Evolutionary conservation across 2,888 invertebrate genomes (phyloP).

Genomic region (Xylota segnis): DNA sequence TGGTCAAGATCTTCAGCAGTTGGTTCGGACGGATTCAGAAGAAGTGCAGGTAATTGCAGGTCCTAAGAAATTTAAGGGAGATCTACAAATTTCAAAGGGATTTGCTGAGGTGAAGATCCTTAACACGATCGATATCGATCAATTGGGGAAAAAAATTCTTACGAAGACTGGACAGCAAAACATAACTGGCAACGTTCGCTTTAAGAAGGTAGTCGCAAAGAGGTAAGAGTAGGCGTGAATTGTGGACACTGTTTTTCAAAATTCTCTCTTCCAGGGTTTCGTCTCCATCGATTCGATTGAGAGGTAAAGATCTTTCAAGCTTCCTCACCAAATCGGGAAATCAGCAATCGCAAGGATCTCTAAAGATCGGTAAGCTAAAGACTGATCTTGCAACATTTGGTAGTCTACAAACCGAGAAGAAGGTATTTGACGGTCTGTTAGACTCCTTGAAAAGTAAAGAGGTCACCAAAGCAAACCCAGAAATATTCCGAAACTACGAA

Average conservation of each 20-base stretch:
- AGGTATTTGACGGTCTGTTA: slow-evolving; percentile 78
- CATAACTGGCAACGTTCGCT: slow-evolving; percentile 83
- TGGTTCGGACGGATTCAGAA: slow-evolving; percentile 83
- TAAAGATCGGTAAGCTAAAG: slow-evolving; percentile 78
- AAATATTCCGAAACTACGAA: slow-evolving; percentile 78
- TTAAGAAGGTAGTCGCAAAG: slow-evolving; percentile 81
- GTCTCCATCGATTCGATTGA: slow-evolving; percentile 73
- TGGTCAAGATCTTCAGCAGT: slow-evolving; percentile 83
- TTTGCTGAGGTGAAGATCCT: slow-evolving; percentile 83
- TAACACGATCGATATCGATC: slow-evolving; percentile 84
- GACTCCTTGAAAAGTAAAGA: slow-evolving; percentile 68
- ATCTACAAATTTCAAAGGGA: slow-evolving; percentile 84
- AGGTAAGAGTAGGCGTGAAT: slow-evolving; percentile 79
- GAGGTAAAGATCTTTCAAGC: slow-evolving; percentile 57
- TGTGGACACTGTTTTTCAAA: no score
- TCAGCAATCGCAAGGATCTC: slow-evolving; percentile 78
- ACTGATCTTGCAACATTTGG: slow-evolving; percentile 73
- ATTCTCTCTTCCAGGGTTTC: slow-evolving; percentile 10
- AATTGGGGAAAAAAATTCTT: slow-evolving; percentile 84
- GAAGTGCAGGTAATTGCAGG: slow-evolving; percentile 85
- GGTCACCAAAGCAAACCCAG: slow-evolving; percentile 74
- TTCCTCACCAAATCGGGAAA: slow-evolving; percentile 78
- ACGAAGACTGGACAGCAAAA: slow-evolving; percentile 84
- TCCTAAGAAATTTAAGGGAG: slow-evolving; percentile 84
- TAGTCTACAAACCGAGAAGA: slow-evolving; percentile 79